These are phyloP conservation scores for Halcyon badia DNA, from an alignment of 2,797 vertebrate species.

Conservation along the genomic window DNA sequence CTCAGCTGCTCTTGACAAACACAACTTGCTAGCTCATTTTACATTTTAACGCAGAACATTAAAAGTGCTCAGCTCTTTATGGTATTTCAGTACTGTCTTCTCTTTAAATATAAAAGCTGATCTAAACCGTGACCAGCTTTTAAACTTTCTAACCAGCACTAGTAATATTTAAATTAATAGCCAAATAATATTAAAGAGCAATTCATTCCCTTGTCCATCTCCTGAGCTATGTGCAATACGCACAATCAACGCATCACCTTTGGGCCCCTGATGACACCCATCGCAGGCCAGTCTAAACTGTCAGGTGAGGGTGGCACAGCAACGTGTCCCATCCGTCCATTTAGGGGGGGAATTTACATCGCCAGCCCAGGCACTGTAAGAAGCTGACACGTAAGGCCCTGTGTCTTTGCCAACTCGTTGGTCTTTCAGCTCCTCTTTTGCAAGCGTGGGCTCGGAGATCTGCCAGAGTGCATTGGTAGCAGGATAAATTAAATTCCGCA, in stretches of 20 bases:
- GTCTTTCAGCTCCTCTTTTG: not conserved
- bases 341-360: not conserved
- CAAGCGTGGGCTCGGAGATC: not conserved
- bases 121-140: not conserved
- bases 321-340: fast-evolving
- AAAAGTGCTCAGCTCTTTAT: not conserved
- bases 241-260: fast-evolving
- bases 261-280: fast-evolving
- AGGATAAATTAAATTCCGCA: conserved; percentile 35
- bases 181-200: not conserved
- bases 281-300: fast-evolving
- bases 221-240: too few relatives aligned
- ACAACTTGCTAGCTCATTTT: not conserved
- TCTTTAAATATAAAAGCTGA: not conserved
- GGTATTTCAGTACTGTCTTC: not conserved
- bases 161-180: not conserved
- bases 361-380: not conserved
- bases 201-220: not conserved
- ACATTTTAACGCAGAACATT: fast-evolving
- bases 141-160: not conserved
- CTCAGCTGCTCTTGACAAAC: not conserved
- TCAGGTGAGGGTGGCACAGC: not conserved
- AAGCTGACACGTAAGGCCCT: not conserved
- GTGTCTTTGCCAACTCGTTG: not conserved
- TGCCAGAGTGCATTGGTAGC: conserved; percentile 16